Base-by-base conservation (phyloP, 37 sponge, comb jelly and placozoan species). In the Halisarca cf. caerulea region DNA sequence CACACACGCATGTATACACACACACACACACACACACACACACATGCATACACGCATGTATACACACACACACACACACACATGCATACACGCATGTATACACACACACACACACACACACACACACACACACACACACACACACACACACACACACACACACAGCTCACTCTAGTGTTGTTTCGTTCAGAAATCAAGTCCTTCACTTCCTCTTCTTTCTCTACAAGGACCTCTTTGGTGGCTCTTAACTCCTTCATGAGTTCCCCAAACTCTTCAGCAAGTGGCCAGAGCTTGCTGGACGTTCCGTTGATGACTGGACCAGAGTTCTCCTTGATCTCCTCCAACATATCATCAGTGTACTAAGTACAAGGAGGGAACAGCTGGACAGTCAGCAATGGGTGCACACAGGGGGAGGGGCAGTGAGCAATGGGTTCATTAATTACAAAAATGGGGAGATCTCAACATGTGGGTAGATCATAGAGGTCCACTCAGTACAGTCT, bases 121-220 rank as follows among this genome's bases (percentile, higher is more conserved):
- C 58, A 7, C 6, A 21, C 64, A 17, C 20, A 62, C 40, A n/a
- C 36, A 59, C 60, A 5, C 58, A 7, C 6, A 21, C 64, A 17
- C 20, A 62, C 40, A 75, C 14, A 37, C 35, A 68, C 69, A 68
- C 69, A 6, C 69, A 6, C 33, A 7, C 32, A 27, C n/a, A 27
- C 32, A 1, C 34, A 23, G 41, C 86, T 90, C 47, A 95, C 95
- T 64, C 92, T 83, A 9, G 91, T 97, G 86, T 97, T 97, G 27
- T 55, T 82, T 34, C 95, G 89, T 83, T 97, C 98, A 32, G 92
- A 88, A 58, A 93, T 95, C 80, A 97, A 70, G 44, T 95, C 95
- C 55, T 66, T 39, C 28, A 97, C 85, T 66, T 97, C 92, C 74
- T 95, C 98, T 59, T 91, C 94, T 47, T 91, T 86, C 80, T 91